A percentile compares a stretch with the other conserved stretches of the same genome.
These are phyloP conservation scores for Poecile atricapillus DNA, from an alignment of 2,113 vertebrate genomes.

Conservation along the genomic window DNA sequence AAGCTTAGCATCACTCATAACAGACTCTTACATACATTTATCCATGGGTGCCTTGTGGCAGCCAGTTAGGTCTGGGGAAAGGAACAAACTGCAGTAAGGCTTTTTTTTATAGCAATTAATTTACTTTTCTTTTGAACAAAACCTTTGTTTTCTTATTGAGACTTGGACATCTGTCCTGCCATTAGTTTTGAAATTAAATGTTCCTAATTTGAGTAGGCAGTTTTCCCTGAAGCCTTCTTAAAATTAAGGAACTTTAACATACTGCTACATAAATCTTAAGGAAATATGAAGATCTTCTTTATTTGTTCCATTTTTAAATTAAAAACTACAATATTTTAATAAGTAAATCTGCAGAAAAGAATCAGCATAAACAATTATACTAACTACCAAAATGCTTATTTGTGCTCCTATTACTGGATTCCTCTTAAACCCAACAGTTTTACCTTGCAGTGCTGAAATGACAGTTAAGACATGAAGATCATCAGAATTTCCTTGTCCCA, in stretches of 20 bases:
- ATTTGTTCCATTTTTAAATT: background rate
- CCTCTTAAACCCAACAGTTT: background rate
- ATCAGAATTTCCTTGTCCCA: conserved; percentile 85
- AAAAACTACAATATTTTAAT: background rate
- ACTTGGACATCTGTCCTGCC: background rate
- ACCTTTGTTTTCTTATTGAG: background rate
- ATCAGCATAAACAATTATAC: background rate
- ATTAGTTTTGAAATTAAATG: background rate
- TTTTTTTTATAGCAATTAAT: background rate
- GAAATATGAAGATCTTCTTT: background rate
- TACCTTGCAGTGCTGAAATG: conserved; percentile 83
- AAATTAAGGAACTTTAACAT: background rate
- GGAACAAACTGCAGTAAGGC: background rate
- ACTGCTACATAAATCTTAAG: background rate
- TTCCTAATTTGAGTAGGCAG: background rate
- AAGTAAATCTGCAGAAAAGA: background rate
- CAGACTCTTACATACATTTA: background rate
- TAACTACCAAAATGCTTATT: background rate
- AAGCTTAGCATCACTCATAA: background rate
- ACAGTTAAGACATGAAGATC: conserved; percentile 83
- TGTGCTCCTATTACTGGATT: background rate
- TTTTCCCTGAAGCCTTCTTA: background rate
- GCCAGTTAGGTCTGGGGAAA: background rate
- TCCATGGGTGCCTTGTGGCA: background rate
- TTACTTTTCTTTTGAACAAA: background rate